Conservation (phyloP, 2,888 invertebrate genomes). For the Parnassius orleans region DNA sequence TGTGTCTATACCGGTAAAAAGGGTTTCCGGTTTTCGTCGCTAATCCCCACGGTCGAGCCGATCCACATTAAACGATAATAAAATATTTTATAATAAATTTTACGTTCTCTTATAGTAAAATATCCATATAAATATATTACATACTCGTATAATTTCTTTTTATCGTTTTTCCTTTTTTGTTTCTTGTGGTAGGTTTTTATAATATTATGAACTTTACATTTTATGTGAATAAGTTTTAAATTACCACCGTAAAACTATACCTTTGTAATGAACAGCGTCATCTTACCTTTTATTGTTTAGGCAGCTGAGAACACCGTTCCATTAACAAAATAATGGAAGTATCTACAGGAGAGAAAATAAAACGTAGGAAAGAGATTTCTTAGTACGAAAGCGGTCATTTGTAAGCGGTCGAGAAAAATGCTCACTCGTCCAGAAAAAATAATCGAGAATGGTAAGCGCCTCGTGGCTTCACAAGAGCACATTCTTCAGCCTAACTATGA, state of each 20-base stretch:
- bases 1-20: too few relatives aligned
- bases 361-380: constrained; percentile 67
- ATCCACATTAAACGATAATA: too few relatives aligned
- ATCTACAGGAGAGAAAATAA: constrained; percentile 65
- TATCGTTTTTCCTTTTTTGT: too few relatives aligned
- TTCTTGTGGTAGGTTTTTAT: too few relatives aligned
- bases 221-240: constrained; percentile 7
- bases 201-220: too few relatives aligned
- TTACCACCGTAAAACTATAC: constrained; percentile 14
- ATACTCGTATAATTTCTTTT: too few relatives aligned
- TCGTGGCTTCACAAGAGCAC: constrained; percentile 32
- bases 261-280: constrained; percentile 18
- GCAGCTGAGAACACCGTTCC: constrained; percentile 62
- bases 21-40: too few relatives aligned
- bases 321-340: constrained; percentile 73
- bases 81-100: too few relatives aligned
- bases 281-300: constrained; percentile 57
- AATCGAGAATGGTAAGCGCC: constrained; percentile 51
- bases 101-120: too few relatives aligned
- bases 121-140: too few relatives aligned
- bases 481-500: constrained; percentile 33
- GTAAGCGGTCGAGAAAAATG: constrained; percentile 73
- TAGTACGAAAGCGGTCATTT: constrained; percentile 72
- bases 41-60: too few relatives aligned
- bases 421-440: constrained; percentile 71